These are phyloP conservation scores for Parazoanthus swiftii DNA, from an alignment of 92 coral and sea anemone genomes.

Conservation along the genomic window DNA sequence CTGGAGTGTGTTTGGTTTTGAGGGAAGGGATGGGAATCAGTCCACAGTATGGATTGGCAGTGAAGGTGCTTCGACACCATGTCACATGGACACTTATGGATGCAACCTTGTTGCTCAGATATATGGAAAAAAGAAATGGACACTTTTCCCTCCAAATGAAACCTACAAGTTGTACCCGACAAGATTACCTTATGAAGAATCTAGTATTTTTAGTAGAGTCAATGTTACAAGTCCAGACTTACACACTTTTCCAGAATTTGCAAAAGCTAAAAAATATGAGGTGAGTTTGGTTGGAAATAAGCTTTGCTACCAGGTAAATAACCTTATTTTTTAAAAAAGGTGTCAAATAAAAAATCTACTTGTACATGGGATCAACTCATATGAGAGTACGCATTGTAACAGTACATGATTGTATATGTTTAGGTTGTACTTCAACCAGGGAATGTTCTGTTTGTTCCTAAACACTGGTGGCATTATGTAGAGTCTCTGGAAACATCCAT, in stretches of 20 bases:
- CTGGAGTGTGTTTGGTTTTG: conserved; percentile 89
- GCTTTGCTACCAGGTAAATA: too few relatives aligned
- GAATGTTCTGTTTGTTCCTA: conserved; percentile 93
- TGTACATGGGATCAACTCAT: background rate
- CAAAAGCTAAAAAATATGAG: conserved; percentile 71
- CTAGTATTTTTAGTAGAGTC: conserved; percentile 92
- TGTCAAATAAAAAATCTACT: background rate
- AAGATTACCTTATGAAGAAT: conserved; percentile 98
- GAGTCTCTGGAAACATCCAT: conserved; percentile 86
- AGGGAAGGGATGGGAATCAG: conserved; percentile 80
- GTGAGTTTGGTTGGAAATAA: conserved; percentile 33
- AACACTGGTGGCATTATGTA: conserved; percentile 99
- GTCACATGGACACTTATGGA: conserved; percentile 96
- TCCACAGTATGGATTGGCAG: conserved; percentile 99
- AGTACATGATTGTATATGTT: background rate
- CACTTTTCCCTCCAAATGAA: conserved; percentile 78
- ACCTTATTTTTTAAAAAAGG: too few relatives aligned
- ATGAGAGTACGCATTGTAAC: background rate
- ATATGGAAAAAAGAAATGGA: conserved; percentile 91
- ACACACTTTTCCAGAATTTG: conserved; percentile 66
- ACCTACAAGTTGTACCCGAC: conserved; percentile 79
- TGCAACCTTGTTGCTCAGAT: conserved; percentile 96
- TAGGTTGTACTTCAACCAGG: conserved; percentile 89
- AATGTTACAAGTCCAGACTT: conserved; percentile 73
- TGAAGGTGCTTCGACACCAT: conserved; percentile 85